Evolutionary conservation across 2,888 invertebrate genomes (phyloP).

Genomic region (Micropterix aruncella): DNA sequence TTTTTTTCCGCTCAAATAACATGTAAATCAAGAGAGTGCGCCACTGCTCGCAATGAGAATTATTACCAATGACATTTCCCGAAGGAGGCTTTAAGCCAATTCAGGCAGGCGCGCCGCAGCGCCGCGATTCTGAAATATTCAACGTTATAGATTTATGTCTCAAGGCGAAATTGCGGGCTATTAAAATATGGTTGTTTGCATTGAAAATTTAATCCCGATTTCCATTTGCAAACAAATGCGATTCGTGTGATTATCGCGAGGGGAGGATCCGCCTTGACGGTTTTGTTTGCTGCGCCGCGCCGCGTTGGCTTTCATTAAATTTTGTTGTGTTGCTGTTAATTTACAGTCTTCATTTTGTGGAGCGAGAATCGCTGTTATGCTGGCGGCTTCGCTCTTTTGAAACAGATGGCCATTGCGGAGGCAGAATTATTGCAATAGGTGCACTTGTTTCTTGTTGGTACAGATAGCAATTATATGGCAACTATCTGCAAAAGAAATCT

Average conservation of each 20-base stretch:
- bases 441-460: too few species aligned
- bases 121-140: constrained; percentile 16
- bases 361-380: too few species aligned
- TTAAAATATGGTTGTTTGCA: neutral
- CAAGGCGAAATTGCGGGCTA: neutral
- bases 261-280: constrained; percentile 3
- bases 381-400: too few species aligned
- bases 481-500: too few species aligned
- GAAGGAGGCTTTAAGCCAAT: constrained; percentile 36
- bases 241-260: neutral
- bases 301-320: too few species aligned
- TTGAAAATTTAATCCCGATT: neutral
- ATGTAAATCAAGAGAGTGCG: too few species aligned
- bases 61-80: constrained; percentile 30
- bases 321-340: too few species aligned
- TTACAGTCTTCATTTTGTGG: too few species aligned
- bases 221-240: neutral
- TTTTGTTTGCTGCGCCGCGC: neutral
- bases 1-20: too few species aligned
- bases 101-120: constrained; percentile 25
- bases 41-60: neutral
- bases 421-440: too few species aligned
- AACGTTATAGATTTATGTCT: constrained; percentile 10
- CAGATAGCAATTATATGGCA: too few species aligned
- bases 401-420: too few species aligned